phyloP scores from a whole-genome alignment of 2,888 invertebrate species.

The Chrysina gloriosa region DNA sequence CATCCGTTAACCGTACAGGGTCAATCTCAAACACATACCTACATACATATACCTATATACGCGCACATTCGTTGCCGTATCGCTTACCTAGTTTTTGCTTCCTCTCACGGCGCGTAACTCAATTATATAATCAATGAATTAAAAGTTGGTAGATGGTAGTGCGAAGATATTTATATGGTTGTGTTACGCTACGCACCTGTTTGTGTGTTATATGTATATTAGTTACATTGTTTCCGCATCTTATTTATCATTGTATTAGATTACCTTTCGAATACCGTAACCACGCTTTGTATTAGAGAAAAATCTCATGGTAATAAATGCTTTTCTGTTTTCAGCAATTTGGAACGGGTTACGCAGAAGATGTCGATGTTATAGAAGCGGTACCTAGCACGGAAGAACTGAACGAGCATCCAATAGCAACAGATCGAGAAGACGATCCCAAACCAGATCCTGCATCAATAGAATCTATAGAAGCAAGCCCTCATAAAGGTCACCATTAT shows the following conservation, averaged over 20 bases:
- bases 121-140: slow-evolving; percentile 2
- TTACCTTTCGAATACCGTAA: too few species aligned
- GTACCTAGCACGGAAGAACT: slow-evolving; percentile 69
- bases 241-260: too few species aligned
- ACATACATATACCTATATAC: not conserved
- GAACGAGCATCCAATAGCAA: slow-evolving; percentile 65
- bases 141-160: not conserved
- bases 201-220: too few species aligned
- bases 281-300: too few species aligned
- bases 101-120: slow-evolving; percentile 1
- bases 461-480: slow-evolving; percentile 68
- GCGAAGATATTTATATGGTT: too few species aligned
- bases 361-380: slow-evolving; percentile 75
- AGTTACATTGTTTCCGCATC: too few species aligned
- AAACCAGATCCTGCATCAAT: slow-evolving; percentile 78
- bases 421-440: slow-evolving; percentile 70
- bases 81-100: slow-evolving; percentile 30
- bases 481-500: slow-evolving; percentile 52
- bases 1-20: slow-evolving; percentile 59
- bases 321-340: slow-evolving; percentile 21
- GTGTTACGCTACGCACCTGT: too few species aligned
- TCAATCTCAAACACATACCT: slow-evolving; percentile 42
- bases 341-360: slow-evolving; percentile 63
- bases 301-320: too few species aligned
- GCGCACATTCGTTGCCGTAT: not conserved